A percentile compares a stretch with the other conserved stretches of the same genome.
Evolutionary conservation across 1,140 invertebrate genomes (phyloP).

Genomic region (Conus betulinus): DNA sequence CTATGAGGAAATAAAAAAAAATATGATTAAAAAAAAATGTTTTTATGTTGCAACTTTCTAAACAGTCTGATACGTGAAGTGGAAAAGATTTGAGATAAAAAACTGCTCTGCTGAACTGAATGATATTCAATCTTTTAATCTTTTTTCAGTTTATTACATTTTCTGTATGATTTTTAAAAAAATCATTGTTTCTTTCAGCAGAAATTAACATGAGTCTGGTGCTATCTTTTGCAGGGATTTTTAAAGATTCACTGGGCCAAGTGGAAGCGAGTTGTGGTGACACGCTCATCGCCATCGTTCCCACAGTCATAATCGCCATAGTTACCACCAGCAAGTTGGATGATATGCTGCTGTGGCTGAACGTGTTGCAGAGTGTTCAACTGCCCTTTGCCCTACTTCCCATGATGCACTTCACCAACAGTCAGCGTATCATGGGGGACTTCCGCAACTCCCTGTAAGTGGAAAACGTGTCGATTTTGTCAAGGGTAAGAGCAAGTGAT

Average conservation of each 20-base stretch:
- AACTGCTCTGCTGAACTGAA: background rate
- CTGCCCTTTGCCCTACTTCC: slow-evolving; percentile 84
- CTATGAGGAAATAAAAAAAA: too few species aligned
- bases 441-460: slow-evolving; percentile 66
- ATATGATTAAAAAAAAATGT: too few species aligned
- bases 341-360: slow-evolving; percentile 90
- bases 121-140: background rate
- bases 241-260: slow-evolving; percentile 89
- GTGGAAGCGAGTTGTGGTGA: slow-evolving; percentile 92
- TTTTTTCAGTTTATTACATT: too few species aligned
- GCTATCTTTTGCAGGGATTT: slow-evolving; percentile 82
- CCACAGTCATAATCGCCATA: slow-evolving; percentile 88
- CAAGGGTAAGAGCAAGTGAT: background rate
- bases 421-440: slow-evolving; percentile 84
- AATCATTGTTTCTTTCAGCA: background rate
- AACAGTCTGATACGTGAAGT: too few species aligned
- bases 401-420: slow-evolving; percentile 90
- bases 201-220: background rate
- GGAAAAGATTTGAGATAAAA: too few species aligned
- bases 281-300: slow-evolving; percentile 90
- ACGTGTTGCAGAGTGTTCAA: slow-evolving; percentile 91
- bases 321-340: slow-evolving; percentile 85
- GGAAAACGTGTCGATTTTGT: background rate
- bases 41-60: too few species aligned
- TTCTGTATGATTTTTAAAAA: background rate